Evolutionary conservation across 1,140 invertebrate genomes (phyloP), one percentile per base, ranked within the genome.

Genomic region (Bombus picipes): DNA sequence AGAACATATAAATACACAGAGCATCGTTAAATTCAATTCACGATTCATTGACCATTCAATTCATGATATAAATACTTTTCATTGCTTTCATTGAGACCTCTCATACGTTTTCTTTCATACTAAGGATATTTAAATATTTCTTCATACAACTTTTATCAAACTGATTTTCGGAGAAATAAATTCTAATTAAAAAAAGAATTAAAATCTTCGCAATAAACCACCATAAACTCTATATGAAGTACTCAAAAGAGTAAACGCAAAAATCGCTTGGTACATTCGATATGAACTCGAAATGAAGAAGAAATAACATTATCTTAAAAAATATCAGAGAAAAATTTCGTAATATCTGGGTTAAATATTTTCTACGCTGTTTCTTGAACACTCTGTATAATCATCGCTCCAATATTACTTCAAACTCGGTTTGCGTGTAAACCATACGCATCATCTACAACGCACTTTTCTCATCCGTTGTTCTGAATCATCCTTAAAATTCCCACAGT

Each of bases 401-500:
- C 41, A 2, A 34, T 13, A 53, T 53, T 75, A 2, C 32, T 13
- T 4, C 32, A 34, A 53, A 75, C 18, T 25, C 32, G 22, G n/a
- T 53, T 75, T 10, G 73, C 43, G 43, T 53, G 73, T 75, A 82
- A 82, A 82, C 71, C 47, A 43, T 34, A 5, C n/a, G 32, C 70
- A 73, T 65, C 57, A 47, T 53, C 18, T 53, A 37, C 34, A 22
- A 66, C 32, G 41, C 73, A 53, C 41, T 47, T 28, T 57, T 47
- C 53, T 73, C 68, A 34, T 65, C 15, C 18, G 18, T 28, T 43
- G 8, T 66, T 71, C 28, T 71, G 65, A 78, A 71, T 79, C 82
- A 79, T 70, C 66, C n/a, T 47, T 59, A 34, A 83, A 68, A 84
- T 84, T 84, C 82, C 53, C 82, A 84, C 82, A 84, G 43, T 71